These are phyloP conservation scores for Dione juno DNA, from an alignment of 2,888 invertebrate genomes.

Conservation along the genomic window DNA sequence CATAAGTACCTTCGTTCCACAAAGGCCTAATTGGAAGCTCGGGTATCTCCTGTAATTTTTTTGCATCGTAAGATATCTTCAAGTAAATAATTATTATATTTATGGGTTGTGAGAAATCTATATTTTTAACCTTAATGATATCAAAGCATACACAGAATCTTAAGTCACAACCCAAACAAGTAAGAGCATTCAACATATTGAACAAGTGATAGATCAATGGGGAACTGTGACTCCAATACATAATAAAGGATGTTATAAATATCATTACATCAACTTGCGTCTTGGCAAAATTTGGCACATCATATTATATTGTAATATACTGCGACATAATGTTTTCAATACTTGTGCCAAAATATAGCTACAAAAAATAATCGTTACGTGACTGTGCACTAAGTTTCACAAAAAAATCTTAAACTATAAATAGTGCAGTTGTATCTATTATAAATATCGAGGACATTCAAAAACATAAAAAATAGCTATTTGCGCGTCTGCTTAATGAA, in stretches of 20 bases:
- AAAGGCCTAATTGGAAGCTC: conserved; percentile 63
- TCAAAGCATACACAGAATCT: conserved; percentile 39
- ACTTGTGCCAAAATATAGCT: conserved; percentile 37
- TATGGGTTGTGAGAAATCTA: not conserved
- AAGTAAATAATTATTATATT: not conserved
- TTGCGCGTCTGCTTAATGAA: conserved; percentile 20
- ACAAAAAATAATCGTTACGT: not conserved
- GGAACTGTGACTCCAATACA: conserved; percentile 36
- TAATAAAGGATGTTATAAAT: conserved; percentile 42
- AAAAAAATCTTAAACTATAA: too few relatives aligned
- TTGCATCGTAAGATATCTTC: not conserved
- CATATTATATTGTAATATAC: conserved; percentile 24
- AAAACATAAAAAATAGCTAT: conserved; percentile 5
- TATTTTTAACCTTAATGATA: conserved; percentile 37
- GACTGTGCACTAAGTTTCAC: not conserved
- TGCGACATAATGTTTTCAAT: conserved; percentile 34
- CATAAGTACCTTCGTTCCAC: conserved; percentile 61
- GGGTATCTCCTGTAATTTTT: conserved; percentile 61
- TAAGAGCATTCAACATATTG: conserved; percentile 45
- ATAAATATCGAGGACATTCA: not conserved
- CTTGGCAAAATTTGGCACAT: conserved; percentile 38
- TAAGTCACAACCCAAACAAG: conserved; percentile 43
- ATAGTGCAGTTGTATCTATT: not conserved
- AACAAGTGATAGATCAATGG: conserved; percentile 14
- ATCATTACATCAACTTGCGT: conserved; percentile 30